Conservation (phyloP, 2,888 invertebrate species). For the Platerodrilus igneus region DNA sequence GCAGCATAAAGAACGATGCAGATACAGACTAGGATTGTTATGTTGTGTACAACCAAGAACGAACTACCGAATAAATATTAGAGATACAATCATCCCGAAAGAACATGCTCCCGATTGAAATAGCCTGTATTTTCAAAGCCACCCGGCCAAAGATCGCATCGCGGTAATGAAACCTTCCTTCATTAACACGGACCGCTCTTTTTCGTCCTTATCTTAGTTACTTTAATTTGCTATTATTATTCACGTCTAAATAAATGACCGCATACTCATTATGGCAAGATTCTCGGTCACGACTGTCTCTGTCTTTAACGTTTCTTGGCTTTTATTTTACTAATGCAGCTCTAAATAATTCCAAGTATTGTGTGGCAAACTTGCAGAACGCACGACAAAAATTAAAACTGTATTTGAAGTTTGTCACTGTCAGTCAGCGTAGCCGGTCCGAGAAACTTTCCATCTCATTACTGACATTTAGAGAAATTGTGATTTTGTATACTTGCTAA, state of each 20-base stretch:
- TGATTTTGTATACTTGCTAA: no score
- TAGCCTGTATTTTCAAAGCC: slow-evolving; percentile 38
- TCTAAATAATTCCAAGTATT: slow-evolving; percentile 21
- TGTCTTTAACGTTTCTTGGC: no score
- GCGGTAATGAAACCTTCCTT: slow-evolving; percentile 36
- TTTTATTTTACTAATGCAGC: slow-evolving; percentile 21
- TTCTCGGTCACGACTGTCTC: slow-evolving; percentile 33
- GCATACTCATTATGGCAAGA: slow-evolving; percentile 33
- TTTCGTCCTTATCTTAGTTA: slow-evolving; percentile 34
- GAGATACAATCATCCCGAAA: slow-evolving; percentile 45
- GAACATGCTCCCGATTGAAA: slow-evolving; percentile 47
- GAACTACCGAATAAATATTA: slow-evolving; percentile 49
- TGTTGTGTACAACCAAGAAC: no score
- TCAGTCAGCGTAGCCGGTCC: no score
- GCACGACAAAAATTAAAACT: no score
- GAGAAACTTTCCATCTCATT: no score
- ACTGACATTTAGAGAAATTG: no score
- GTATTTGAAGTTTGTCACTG: no score
- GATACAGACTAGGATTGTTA: no score
- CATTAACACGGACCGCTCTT: slow-evolving; percentile 35
- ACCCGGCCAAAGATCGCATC: slow-evolving; percentile 35
- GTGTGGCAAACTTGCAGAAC: no score
- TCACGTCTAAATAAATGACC: slow-evolving; percentile 37
- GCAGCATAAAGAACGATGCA: slow-evolving; percentile 43
- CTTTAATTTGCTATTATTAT: slow-evolving; percentile 39